Percentiles rank a stretch among this genome's conserved stretches.
Evolutionary conservation across 2,113 vertebrate genomes (phyloP).

Genomic region (Scomber japonicus): DNA sequence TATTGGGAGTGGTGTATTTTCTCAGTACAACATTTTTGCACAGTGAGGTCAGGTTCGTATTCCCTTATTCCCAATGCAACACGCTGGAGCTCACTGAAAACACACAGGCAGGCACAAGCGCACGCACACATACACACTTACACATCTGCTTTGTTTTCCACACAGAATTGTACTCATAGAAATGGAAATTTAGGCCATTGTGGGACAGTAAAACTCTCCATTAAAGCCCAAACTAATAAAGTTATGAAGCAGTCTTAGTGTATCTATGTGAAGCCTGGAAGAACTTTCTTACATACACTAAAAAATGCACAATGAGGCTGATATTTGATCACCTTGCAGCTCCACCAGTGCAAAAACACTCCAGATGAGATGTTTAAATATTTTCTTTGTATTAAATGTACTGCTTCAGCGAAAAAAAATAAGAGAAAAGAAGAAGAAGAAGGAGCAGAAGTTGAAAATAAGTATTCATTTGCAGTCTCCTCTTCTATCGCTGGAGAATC

Average conservation of each 20-base stretch:
- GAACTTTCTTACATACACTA: not conserved
- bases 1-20: slow-evolving; percentile 65
- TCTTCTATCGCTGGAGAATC: slow-evolving; percentile 64
- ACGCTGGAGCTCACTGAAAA: slow-evolving; percentile 49
- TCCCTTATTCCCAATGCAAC: slow-evolving; percentile 74
- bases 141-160: slow-evolving; percentile 35
- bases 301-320: slow-evolving; percentile 5
- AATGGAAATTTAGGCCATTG: slow-evolving; percentile 11
- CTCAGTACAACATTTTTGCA: slow-evolving; percentile 75
- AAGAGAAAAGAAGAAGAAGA: not conserved
- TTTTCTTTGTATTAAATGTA: slow-evolving; percentile 21
- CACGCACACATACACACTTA: slow-evolving; percentile 18
- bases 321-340: slow-evolving; percentile 22
- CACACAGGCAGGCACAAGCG: slow-evolving; percentile 44
- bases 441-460: not conserved
- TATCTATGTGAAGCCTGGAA: slow-evolving; percentile 4
- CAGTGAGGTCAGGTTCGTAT: slow-evolving; percentile 74
- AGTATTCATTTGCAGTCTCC: slow-evolving; percentile 47
- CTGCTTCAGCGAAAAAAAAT: not conserved
- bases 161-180: slow-evolving; percentile 22
- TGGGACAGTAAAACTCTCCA: slow-evolving; percentile 23
- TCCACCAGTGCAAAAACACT: slow-evolving; percentile 16
- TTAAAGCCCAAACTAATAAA: slow-evolving; percentile 16
- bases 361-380: slow-evolving; percentile 16
- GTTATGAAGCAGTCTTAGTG: not conserved